Base-by-base conservation (phyloP, 2,113 vertebrate species). In the Perca fluviatilis region DNA sequence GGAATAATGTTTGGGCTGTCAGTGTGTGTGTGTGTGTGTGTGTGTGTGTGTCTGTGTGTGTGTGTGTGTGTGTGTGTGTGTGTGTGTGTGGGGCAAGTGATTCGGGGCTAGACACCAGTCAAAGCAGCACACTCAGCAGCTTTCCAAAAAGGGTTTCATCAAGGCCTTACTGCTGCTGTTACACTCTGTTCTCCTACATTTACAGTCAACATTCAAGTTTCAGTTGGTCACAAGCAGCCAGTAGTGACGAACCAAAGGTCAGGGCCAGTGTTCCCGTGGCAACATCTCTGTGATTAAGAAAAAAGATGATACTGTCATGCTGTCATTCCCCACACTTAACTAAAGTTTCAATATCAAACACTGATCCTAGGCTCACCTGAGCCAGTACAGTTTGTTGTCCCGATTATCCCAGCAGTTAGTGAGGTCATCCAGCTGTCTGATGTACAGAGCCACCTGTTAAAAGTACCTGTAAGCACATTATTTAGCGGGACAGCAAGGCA, bases 1-100 rank as follows among this genome's bases (percentile, higher is more conserved):
- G 86, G 75, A 89, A 87, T 91, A 79, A 85, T 86, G 84, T 84
- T 84, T 82, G 74, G 77, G 54, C 71, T 87, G 68, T 19, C 33
- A 63, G 78, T 58, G 11, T 2, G 50, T 8, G 33, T 82, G 77
- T 57, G 80, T 78, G 33, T 58, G 56, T 75, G 30, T 70, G 49
- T 33, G 12, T 53, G 15, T 87, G 68, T 19, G 27, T 69, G 72
- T 68, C 51, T 67, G 78, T 57, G 10, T 2, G 50, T 8, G 33
- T 82, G 77, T 51, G 83, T 75, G 33, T 8, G 61, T 53, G 56
- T 72, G 30, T 64, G 49, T 23, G 12, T 46, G 15, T 57, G 21
- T 33, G n/a, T 66, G 54, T 63, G 56, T 19, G 47, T 82, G 54
- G 57, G 58, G 46, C 16, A 30, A 56, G 49, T 66, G n/a, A 60